Percentiles rank a stretch among this genome's conserved stretches.
Conservation (phyloP, 2,888 invertebrate species). For the Tetanocera ferruginea region DNA sequence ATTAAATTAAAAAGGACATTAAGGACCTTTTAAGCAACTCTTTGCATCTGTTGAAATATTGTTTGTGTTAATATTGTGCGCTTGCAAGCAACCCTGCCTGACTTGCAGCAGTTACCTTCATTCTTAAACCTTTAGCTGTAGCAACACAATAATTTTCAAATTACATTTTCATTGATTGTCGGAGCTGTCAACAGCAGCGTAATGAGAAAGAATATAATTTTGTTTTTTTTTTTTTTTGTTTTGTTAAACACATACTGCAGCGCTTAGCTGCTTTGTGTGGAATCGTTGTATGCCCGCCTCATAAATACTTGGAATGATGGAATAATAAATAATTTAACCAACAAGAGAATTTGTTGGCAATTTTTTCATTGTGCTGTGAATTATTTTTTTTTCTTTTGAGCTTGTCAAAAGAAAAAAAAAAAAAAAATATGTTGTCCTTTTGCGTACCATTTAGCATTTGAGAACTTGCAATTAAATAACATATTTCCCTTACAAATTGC, state of each 20-base stretch:
- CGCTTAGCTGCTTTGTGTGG: neutral
- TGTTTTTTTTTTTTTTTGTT: too few relatives aligned
- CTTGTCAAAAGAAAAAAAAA: too few relatives aligned
- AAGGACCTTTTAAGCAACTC: neutral
- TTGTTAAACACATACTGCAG: neutral
- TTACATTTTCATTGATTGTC: neutral
- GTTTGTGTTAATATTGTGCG: neutral
- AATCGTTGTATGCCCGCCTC: too few relatives aligned
- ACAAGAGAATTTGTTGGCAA: too few relatives aligned
- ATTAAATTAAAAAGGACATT: neutral
- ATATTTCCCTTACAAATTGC: too few relatives aligned
- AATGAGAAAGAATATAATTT: neutral
- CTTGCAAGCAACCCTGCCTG: neutral
- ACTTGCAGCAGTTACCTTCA: neutral
- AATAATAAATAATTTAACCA: too few relatives aligned
- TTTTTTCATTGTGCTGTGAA: too few relatives aligned
- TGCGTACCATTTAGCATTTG: too few relatives aligned
- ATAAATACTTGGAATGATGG: too few relatives aligned
- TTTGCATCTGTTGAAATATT: neutral
- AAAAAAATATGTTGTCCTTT: too few relatives aligned
- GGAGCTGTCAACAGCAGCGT: neutral
- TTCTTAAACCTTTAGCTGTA: neutral
- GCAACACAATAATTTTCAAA: neutral
- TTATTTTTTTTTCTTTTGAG: too few relatives aligned
- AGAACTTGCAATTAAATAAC: too few relatives aligned